Evolutionary conservation across 2,113 vertebrate genomes (phyloP).

Genomic region (Equus przewalskii): DNA sequence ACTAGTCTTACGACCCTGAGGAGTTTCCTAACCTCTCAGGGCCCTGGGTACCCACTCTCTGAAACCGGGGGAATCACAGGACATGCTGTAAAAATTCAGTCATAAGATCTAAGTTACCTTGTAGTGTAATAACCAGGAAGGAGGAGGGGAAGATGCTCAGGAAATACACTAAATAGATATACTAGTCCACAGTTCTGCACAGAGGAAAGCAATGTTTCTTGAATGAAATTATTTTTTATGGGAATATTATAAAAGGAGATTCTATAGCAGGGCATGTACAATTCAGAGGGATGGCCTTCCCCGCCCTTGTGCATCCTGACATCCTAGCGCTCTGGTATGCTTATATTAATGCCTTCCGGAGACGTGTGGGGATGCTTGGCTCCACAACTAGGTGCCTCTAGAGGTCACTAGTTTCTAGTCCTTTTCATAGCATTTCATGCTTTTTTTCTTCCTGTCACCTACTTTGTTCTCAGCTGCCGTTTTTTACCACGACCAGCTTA

Average conservation of each 20-base stretch:
- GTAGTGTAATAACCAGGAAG: background rate
- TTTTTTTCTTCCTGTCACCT: background rate
- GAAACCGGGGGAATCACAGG: background rate
- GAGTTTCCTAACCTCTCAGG: background rate
- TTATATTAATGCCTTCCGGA: accelerated
- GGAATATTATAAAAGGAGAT: background rate
- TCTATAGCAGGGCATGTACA: background rate
- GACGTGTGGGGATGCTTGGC: background rate
- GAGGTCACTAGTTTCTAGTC: background rate
- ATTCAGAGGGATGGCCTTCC: background rate
- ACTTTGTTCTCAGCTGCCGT: background rate
- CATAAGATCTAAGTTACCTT: background rate
- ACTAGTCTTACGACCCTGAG: background rate
- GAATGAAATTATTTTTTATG: background rate
- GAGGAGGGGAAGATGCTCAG: accelerated
- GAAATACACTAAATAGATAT: background rate
- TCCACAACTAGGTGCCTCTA: background rate
- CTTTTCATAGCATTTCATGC: background rate
- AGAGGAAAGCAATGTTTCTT: background rate
- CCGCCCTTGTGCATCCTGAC: background rate
- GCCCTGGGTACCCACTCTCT: background rate
- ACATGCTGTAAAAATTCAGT: background rate
- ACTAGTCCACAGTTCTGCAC: background rate
- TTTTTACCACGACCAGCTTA: background rate
- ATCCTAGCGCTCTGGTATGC: accelerated